Percentiles rank a stretch among this genome's conserved stretches.
Evolutionary conservation across 2,888 invertebrate genomes (phyloP).

Genomic region (Nipponacmea schrenckii): DNA sequence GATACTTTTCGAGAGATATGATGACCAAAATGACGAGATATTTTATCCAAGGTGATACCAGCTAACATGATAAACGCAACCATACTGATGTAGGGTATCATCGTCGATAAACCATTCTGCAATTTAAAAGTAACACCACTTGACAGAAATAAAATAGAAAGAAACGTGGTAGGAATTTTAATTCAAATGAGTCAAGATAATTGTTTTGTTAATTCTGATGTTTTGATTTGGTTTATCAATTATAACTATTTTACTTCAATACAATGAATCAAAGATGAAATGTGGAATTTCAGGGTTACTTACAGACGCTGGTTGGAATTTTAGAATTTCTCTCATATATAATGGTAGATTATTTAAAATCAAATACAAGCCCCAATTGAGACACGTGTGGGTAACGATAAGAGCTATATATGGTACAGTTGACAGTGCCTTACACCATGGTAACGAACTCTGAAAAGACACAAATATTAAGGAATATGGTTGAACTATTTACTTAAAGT

Average conservation of each 20-base stretch:
- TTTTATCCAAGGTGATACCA: constrained; percentile 25
- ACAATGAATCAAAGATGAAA: neutral
- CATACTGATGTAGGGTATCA: constrained; percentile 31
- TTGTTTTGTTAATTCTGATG: too few species aligned
- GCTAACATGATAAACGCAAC: constrained; percentile 15
- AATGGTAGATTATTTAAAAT: constrained; percentile 36
- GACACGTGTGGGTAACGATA: constrained; percentile 27
- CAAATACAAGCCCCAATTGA: constrained; percentile 33
- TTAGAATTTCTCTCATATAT: constrained; percentile 37
- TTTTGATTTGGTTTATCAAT: too few species aligned
- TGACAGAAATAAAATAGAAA: too few species aligned
- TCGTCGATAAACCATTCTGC: constrained; percentile 34
- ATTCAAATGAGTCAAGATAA: too few species aligned
- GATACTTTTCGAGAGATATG: constrained; percentile 23
- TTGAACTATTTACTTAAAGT: too few species aligned
- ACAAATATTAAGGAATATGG: too few species aligned
- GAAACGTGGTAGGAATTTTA: too few species aligned
- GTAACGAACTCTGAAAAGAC: constrained; percentile 12
- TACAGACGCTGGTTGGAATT: constrained; percentile 35
- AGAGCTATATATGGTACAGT: constrained; percentile 31
- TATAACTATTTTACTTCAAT: too few species aligned
- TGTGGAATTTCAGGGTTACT: too few species aligned
- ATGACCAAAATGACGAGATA: constrained; percentile 18
- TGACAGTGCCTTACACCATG: constrained; percentile 29
- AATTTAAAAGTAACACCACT: constrained; percentile 5